Percentiles rank a stretch among this genome's conserved stretches.
phyloP scores from a whole-genome alignment of 2,888 invertebrate species.

The Sinhomidia bicolor region DNA sequence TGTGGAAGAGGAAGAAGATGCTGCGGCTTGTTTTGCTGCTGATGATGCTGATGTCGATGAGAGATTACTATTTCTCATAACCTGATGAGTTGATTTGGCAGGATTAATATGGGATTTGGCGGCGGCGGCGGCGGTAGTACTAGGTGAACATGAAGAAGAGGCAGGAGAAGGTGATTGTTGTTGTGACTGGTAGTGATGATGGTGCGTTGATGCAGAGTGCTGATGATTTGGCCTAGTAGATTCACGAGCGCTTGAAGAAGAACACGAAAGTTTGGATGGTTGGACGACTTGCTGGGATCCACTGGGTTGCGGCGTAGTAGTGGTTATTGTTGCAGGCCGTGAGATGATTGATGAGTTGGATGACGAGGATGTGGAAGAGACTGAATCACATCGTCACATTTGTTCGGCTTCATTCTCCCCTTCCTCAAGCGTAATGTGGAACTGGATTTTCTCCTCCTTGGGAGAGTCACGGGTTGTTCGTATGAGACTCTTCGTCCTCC shows the following conservation, averaged over 20 bases:
- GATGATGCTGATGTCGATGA: constrained; percentile 26
- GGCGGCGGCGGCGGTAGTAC: constrained; percentile 18
- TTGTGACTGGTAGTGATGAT: constrained; percentile 25
- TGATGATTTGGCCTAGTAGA: constrained; percentile 64
- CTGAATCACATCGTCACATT: constrained; percentile 80
- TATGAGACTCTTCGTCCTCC: constrained; percentile 73
- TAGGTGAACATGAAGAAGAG: constrained; percentile 56
- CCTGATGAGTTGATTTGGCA: constrained; percentile 61
- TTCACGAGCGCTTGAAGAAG: constrained; percentile 54
- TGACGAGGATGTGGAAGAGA: constrained; percentile 68
- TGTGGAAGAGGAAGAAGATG: constrained; percentile 37
- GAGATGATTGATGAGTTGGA: constrained; percentile 66
- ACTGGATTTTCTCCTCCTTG: constrained; percentile 81
- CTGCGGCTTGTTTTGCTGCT: neutral
- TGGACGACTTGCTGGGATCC: constrained; percentile 46
- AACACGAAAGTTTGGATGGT: constrained; percentile 61
- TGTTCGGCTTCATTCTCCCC: constrained; percentile 84
- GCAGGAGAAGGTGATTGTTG: constrained; percentile 64
- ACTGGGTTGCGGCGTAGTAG: constrained; percentile 17
- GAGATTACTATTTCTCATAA: constrained; percentile 63
- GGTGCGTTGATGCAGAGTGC: constrained; percentile 33
- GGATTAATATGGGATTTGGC: constrained; percentile 63
- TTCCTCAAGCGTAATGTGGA: constrained; percentile 90
- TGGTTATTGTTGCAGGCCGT: constrained; percentile 63
- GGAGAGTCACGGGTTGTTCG: constrained; percentile 69